Base-by-base conservation (phyloP, 2,888 invertebrate species). In the Netelia fuscicornis region DNA sequence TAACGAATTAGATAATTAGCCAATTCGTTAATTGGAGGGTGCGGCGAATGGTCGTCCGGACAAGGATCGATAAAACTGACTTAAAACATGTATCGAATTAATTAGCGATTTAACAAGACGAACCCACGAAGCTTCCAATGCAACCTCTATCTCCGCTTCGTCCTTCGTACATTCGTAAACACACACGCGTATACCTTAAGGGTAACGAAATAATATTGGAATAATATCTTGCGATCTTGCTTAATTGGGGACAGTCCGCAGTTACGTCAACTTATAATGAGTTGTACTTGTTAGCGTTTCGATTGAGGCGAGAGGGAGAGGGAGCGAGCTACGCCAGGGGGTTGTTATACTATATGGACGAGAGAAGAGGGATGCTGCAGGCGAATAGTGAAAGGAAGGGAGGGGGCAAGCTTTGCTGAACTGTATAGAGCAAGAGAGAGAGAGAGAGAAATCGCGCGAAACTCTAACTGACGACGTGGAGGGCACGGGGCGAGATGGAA, bases 191-290 rank as follows among this genome's bases (percentile, higher is more conserved):
- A 56, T 44, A 70, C 60, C 11, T 44, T 65, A 48, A 71, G 79
- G 79, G 65, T 30, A 71, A 81, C 68, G 81, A 83, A 86, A 88
- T 81, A 86, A 86, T 86, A 85, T 86, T 81, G 83, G 83, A 87
- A 88, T 87, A 87, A 86, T 88, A 88, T 87, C 86, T 79, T 85
- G 79, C 84, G 84, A 87, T 87, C 85, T 84, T 85, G 81, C 86
- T 89, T 89, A 89, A 88, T 89, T 88, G 86, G 88, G 87, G 86
- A 87, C 86, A 87, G 87, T 87, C 80, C 81, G 74, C 83, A 86
- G 86, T 86, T 87, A 87, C 81, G 87, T 89, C 86, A 89, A 89
- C 86, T 89, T 89, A 88, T 89, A 89, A 88, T 87, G 88, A 89
- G 89, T 87, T 88, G 87, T 86, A 87, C 88, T 89, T 86, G 87